Evolutionary conservation across 2,113 vertebrate species (phyloP).

Genomic region (Urocolius indicus): DNA sequence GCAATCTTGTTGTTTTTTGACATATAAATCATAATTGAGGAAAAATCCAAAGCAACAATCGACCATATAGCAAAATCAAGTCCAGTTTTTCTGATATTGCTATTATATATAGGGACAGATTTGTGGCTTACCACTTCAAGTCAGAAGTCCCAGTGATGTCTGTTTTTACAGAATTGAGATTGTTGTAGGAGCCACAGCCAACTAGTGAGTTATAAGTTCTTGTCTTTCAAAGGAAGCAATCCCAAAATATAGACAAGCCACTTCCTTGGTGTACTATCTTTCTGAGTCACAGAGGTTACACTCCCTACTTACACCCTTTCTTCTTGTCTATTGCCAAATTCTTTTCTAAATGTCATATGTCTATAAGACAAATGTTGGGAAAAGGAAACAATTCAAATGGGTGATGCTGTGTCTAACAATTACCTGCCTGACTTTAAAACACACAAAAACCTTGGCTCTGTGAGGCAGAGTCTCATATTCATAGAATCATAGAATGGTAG

Average conservation of each 20-base stretch:
- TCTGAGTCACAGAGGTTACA: neutral
- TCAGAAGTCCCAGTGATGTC: neutral
- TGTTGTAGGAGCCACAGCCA: neutral
- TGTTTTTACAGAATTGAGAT: neutral
- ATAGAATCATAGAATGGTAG: no score
- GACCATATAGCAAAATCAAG: neutral
- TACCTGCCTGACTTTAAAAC: neutral
- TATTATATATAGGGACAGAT: neutral
- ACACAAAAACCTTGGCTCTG: fast-evolving
- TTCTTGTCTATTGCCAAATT: neutral
- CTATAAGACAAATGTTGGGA: neutral
- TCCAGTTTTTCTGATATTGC: neutral
- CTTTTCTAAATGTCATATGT: neutral
- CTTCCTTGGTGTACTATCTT: neutral
- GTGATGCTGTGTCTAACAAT: neutral
- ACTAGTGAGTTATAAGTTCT: neutral
- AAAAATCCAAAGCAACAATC: neutral
- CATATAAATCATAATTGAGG: neutral
- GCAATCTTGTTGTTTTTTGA: neutral
- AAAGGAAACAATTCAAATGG: neutral
- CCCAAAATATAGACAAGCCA: neutral
- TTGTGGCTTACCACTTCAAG: neutral
- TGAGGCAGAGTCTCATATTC: neutral
- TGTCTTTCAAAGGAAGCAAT: neutral
- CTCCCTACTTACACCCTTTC: neutral